A percentile compares a stretch with the other conserved stretches of the same genome.
Evolutionary conservation across 1,140 invertebrate genomes (phyloP).

Genomic region (Pararge aegeria): DNA sequence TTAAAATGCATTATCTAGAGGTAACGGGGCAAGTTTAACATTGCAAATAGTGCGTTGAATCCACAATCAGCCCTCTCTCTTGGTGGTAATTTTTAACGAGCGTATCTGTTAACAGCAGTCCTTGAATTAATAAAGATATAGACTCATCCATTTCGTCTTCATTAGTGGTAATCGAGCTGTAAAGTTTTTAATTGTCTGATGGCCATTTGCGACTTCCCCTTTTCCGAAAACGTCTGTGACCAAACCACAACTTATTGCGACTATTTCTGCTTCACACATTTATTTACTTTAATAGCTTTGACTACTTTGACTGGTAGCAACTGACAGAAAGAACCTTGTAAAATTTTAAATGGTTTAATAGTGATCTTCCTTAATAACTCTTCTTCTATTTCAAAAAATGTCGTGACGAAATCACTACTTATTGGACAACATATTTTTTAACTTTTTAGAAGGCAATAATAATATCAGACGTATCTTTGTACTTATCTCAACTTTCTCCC

Average conservation of each 20-base stretch:
- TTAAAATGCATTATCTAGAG: constrained; percentile 77
- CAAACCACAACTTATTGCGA: constrained; percentile 10
- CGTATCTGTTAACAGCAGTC: constrained; percentile 49
- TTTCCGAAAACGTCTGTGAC: constrained; percentile 11
- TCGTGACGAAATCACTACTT: too few relatives aligned
- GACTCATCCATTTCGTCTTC: constrained; percentile 37
- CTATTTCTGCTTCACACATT: neutral
- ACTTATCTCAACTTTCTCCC: too few relatives aligned
- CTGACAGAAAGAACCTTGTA: too few relatives aligned
- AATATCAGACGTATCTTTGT: too few relatives aligned
- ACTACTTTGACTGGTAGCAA: too few relatives aligned
- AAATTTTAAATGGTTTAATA: too few relatives aligned
- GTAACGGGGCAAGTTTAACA: constrained; percentile 68
- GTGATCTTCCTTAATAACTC: too few relatives aligned
- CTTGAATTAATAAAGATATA: constrained; percentile 68
- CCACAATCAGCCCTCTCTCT: constrained; percentile 60
- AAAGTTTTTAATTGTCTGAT: constrained; percentile 27
- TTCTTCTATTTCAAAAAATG: too few relatives aligned
- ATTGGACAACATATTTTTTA: too few relatives aligned
- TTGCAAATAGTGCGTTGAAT: constrained; percentile 73
- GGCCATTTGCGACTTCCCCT: constrained; percentile 22
- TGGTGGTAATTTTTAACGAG: constrained; percentile 77
- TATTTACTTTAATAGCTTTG: neutral
- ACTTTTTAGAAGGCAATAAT: too few relatives aligned
- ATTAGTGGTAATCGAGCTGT: constrained; percentile 38